phyloP scores from a whole-genome alignment of 2,113 vertebrate genomes.

The Charadrius vociferus region DNA sequence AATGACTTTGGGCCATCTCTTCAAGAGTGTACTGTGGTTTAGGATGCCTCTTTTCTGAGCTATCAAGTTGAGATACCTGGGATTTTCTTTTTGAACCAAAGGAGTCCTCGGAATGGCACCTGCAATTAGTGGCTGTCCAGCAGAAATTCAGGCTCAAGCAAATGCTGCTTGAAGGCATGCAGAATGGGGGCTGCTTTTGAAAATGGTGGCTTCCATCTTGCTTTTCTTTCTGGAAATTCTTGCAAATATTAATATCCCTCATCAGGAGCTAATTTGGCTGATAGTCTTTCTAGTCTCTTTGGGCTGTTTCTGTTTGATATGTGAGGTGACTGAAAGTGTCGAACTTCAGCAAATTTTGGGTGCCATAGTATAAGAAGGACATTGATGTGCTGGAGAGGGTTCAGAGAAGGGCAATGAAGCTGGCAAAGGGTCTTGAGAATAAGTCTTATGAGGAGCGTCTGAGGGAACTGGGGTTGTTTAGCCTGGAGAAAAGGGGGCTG shows the following conservation, averaged over 20 bases:
- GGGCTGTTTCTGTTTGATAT: neutral
- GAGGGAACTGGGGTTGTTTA: too few species aligned
- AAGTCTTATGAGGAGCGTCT: too few species aligned
- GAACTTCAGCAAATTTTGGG: neutral
- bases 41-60: neutral
- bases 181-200: neutral
- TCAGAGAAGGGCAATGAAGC: too few species aligned
- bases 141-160: neutral
- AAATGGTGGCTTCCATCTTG: neutral
- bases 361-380: too few species aligned
- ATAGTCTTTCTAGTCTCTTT: neutral
- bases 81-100: neutral
- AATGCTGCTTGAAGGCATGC: neutral
- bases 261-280: neutral
- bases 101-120: neutral
- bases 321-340: neutral
- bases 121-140: neutral
- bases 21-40: neutral
- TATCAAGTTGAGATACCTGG: neutral
- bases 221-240: neutral
- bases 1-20: neutral
- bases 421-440: too few species aligned
- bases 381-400: too few species aligned
- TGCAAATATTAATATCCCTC: neutral
- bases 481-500: too few species aligned